Percentiles rank a stretch among this genome's conserved stretches.
phyloP scores from a whole-genome alignment of 1,140 invertebrate genomes.

The Conopomorpha cramerella region DNA sequence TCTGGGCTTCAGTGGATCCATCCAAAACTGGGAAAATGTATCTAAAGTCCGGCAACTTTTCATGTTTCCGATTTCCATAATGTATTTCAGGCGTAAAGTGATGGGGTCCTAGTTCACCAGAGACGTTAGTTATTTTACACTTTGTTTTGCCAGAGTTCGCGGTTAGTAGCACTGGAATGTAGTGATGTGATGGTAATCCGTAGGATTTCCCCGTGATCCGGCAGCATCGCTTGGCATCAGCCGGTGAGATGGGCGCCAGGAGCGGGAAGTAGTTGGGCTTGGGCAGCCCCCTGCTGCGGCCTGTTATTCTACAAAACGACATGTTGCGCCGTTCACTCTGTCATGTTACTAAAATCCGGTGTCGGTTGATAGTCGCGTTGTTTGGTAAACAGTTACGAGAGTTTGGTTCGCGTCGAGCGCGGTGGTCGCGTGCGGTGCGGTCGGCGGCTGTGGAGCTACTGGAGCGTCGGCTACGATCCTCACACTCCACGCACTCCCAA shows the following conservation, averaged over 20 bases:
- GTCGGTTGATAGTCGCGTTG: neutral
- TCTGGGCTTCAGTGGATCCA: slow-evolving; percentile 66
- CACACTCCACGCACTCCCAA: slow-evolving; percentile 9
- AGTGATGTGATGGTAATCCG: slow-evolving; percentile 75
- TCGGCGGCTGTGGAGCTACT: slow-evolving; percentile 17
- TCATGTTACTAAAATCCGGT: slow-evolving; percentile 43
- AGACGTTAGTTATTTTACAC: slow-evolving; percentile 69
- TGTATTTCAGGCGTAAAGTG: slow-evolving; percentile 63
- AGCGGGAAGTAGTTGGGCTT: slow-evolving; percentile 84
- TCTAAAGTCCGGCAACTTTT: slow-evolving; percentile 70
- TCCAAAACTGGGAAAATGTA: slow-evolving; percentile 76
- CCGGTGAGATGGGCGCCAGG: slow-evolving; percentile 78
- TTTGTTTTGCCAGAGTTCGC: slow-evolving; percentile 62
- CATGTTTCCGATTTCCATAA: slow-evolving; percentile 68
- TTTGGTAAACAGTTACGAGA: slow-evolving; percentile 13
- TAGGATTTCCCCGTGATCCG: slow-evolving; percentile 82
- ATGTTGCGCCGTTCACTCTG: slow-evolving; percentile 43
- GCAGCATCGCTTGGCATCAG: slow-evolving; percentile 78
- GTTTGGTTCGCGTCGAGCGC: slow-evolving; percentile 19
- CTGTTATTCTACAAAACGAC: slow-evolving; percentile 82
- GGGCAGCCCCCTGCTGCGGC: slow-evolving; percentile 76
- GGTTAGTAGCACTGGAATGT: slow-evolving; percentile 74
- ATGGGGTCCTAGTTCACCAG: slow-evolving; percentile 62
- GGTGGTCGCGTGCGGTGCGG: slow-evolving; percentile 21
- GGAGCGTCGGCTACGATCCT: slow-evolving; percentile 19